Evolutionary conservation across 2,888 invertebrate genomes (phyloP), one percentile per base, ranked within the genome.

Genomic region (Itoplectis maculator): DNA sequence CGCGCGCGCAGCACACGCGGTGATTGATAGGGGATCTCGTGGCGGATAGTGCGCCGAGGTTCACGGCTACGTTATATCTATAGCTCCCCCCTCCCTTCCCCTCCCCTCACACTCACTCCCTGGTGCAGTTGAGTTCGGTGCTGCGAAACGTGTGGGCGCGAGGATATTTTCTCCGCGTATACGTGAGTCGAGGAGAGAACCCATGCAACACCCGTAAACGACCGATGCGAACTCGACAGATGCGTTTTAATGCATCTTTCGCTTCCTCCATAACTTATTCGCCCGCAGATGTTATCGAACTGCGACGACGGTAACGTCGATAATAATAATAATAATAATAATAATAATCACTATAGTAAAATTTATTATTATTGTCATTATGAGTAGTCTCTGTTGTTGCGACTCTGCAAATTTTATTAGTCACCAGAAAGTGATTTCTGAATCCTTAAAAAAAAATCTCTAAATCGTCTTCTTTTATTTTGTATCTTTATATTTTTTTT

Each of bases 1-100:
- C n/a, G n/a, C n/a, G n/a, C n/a, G n/a, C n/a, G n/a, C n/a, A n/a
- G n/a, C n/a, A n/a, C n/a, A n/a, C n/a, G n/a, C 59, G 45, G 70
- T 82, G 79, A 82, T 82, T 79, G 82, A 82, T 79, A 82, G 82
- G 65, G 79, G 68, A 77, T 73, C 77, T 73, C 77, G 76, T 68
- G 40, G 70, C 61, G 81, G 68, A 76, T 77, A 79, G 59, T 35
- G 56, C 65, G 69, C 63, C 63, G 49, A 70, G 78, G 63, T 69
- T 74, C 56, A 54, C 8, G 20, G 18, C 8, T 45, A 72, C 47
- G 18, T 35, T 35, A 18, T 61, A 61, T 47, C 15, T 61, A 35
- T 20, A 59, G 15, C 6, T 49, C 13, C 18, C 18, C n/a, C 4
- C 29, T n/a, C n/a, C n/a, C n/a, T n/a, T n/a, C n/a, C n/a, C n/a